Evolutionary conservation across 1,140 invertebrate species (phyloP).

Genomic region (Micrasema longulum): DNA sequence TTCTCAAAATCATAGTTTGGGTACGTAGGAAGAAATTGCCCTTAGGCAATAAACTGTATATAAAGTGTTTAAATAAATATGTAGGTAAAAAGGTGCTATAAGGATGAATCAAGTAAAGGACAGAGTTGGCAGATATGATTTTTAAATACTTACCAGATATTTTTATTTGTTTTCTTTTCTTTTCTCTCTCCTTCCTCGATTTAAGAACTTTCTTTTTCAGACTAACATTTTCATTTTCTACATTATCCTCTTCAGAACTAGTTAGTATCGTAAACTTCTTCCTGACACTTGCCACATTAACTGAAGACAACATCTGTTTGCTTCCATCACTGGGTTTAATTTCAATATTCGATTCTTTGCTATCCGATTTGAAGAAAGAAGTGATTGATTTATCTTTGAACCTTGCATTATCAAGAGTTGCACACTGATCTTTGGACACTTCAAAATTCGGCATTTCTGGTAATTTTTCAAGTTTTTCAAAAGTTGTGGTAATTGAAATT

Average conservation of each 20-base stretch:
- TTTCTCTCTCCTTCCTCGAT: constrained; percentile 41
- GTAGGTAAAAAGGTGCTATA: no score
- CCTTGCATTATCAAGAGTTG: no score
- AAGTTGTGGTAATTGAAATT: background rate
- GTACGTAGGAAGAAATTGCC: no score
- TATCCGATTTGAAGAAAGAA: constrained; percentile 26
- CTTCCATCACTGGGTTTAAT: background rate
- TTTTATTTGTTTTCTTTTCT: constrained; percentile 41
- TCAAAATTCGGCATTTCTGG: no score
- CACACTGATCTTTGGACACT: no score
- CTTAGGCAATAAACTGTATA: no score
- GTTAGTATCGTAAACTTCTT: constrained; percentile 45
- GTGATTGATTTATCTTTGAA: constrained; percentile 16
- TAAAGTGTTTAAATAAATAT: no score
- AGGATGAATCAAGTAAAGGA: no score
- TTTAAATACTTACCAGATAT: constrained; percentile 47
- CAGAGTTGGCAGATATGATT: no score
- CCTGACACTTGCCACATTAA: background rate
- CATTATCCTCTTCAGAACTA: constrained; percentile 37
- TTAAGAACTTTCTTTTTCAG: constrained; percentile 47
- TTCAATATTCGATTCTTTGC: background rate
- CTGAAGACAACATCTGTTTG: background rate
- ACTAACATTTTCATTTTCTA: constrained; percentile 12
- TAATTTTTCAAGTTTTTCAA: background rate
- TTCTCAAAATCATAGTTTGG: no score